Conservation (phyloP, 1,140 invertebrate species). For the Drosophila bocki region DNA sequence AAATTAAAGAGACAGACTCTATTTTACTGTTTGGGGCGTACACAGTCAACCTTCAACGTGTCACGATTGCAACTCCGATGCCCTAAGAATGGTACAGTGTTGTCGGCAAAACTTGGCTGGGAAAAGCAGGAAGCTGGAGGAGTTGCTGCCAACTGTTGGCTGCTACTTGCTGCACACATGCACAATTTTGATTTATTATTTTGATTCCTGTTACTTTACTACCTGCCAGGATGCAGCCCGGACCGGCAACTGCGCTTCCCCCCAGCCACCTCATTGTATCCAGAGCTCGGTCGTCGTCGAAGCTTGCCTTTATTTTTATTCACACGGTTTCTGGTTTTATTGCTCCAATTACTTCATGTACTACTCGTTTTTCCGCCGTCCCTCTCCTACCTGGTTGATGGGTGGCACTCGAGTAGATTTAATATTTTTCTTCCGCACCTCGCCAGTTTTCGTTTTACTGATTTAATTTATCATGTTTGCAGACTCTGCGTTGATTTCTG, state of each 20-base stretch:
- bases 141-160: constrained; percentile 60
- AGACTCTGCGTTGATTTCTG: constrained; percentile 21
- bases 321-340: constrained; percentile 75
- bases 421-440: constrained; percentile 49
- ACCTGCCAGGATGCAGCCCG: constrained; percentile 64
- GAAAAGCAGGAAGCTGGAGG: constrained; percentile 11
- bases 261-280: constrained; percentile 19
- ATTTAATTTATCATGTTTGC: constrained; percentile 45
- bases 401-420: constrained; percentile 63
- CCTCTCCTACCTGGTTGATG: neutral
- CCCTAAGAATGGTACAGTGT: constrained; percentile 2
- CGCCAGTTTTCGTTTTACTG: constrained; percentile 8
- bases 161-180: constrained; percentile 34
- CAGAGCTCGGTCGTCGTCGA: constrained; percentile 38
- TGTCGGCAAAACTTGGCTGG: constrained; percentile 16
- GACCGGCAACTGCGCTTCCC: neutral
- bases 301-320: constrained; percentile 68
- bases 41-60: neutral
- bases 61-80: constrained; percentile 10
- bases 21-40: neutral
- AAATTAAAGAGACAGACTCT: neutral
- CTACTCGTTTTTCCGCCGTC: constrained; percentile 30
- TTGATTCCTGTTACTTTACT: constrained; percentile 76
- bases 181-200: constrained; percentile 80
- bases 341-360: constrained; percentile 79